Evolutionary conservation across 1,140 invertebrate species (phyloP), one percentile per base, ranked within the genome.

Genomic region (Uloborus diversus): DNA sequence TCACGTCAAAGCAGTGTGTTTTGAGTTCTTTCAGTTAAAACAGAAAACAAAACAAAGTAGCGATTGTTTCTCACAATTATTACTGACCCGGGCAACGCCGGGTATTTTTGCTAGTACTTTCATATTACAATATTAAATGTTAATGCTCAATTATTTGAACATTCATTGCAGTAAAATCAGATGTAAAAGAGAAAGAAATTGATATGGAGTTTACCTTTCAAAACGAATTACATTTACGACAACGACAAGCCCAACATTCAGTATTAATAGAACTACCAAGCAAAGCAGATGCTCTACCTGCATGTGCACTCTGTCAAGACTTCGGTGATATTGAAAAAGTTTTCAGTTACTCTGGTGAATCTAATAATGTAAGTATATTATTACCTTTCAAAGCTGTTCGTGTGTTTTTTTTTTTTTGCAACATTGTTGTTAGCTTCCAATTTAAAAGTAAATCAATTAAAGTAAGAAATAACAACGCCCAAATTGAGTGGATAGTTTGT

Each of bases 331-430:
- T 71, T 14, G 61, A 47, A 27, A 71, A 47, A 27, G 23, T 33
- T 23, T 71, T 20, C 17, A 23, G 33, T 11, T 59, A 59, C 20
- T 56, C 13, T 30, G 53, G 69, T n/a, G 69, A 42, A 71, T 71
- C 69, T 23, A 35, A 71, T 42, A 71, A 71, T 61, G 69, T 71
- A 71, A 71, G 33, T 35, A 62, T 30, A n/a, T n/a, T n/a, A n/a
- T n/a, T n/a, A n/a, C n/a, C n/a, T n/a, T n/a, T n/a, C n/a, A n/a
- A n/a, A n/a, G n/a, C n/a, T n/a, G n/a, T n/a, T n/a, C n/a, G n/a
- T 27, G 14, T 30, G 14, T 62, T 4, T 5, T 32, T 7, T 62
- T 1, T 23, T 53, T 53, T 17, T 7, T 1, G 1, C 20, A n/a
- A n/a, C n/a, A 53, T 53, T 3, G 1, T 2, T 53, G 2, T 11